Evolutionary conservation across 2,888 invertebrate species (phyloP).

Genomic region (Ophion slaviceki): DNA sequence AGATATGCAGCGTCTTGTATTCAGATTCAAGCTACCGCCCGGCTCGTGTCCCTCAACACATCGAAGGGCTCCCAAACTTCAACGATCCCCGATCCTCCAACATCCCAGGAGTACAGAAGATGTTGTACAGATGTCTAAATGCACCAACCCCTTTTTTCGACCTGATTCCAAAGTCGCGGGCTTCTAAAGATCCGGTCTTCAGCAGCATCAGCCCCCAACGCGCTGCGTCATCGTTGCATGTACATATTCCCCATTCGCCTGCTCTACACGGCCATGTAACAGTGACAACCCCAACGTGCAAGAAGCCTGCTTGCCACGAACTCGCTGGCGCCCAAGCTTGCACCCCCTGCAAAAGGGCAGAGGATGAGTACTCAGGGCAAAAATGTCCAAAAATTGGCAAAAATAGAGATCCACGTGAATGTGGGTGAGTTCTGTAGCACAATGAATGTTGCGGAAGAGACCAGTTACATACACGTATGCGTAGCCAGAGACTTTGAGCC

Average conservation of each 20-base stretch:
- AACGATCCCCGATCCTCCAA: not conserved
- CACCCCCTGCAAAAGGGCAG: constrained; percentile 8
- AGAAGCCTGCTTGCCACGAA: not conserved
- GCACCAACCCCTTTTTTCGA: not conserved
- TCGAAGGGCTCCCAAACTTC: not conserved
- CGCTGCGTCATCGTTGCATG: not conserved
- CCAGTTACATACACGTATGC: not conserved
- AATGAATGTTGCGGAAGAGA: constrained; percentile 9
- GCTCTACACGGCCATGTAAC: not conserved
- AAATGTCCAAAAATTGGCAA: constrained; percentile 38
- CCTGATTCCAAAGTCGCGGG: not conserved
- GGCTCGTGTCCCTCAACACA: not conserved
- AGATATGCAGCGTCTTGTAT: not conserved
- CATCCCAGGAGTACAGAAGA: not conserved
- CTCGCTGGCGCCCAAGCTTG: not conserved
- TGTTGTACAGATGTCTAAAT: not conserved
- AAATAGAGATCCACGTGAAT: constrained; percentile 68
- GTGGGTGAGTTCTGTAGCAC: constrained; percentile 62
- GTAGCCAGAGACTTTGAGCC: constrained; percentile 15
- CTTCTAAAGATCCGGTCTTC: not conserved
- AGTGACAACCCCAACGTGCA: not conserved
- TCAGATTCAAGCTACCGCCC: not conserved
- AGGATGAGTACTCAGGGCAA: constrained; percentile 7
- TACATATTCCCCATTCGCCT: not conserved
- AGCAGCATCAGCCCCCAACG: not conserved